A percentile compares a stretch with the other conserved stretches of the same genome.
phyloP scores from a whole-genome alignment of 2,888 invertebrate genomes.

The Leucania comma region DNA sequence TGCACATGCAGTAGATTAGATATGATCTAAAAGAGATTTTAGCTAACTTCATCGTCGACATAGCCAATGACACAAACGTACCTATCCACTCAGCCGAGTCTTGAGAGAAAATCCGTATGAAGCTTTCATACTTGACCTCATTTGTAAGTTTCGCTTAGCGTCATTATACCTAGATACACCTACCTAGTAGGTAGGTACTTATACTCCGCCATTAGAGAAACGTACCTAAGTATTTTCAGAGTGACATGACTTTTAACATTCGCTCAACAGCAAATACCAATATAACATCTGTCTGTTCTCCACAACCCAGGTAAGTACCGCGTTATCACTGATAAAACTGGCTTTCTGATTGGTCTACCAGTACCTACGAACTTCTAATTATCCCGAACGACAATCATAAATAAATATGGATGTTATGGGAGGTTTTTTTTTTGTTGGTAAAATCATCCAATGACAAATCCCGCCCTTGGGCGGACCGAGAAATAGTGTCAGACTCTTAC shows the following conservation, averaged over 20 bases:
- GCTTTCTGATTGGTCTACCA: too few relatives aligned
- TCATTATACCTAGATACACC: slow-evolving; percentile 4
- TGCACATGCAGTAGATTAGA: background rate
- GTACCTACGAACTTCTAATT: too few relatives aligned
- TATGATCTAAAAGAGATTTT: too few relatives aligned
- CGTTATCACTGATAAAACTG: too few relatives aligned
- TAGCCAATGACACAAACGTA: slow-evolving; percentile 19
- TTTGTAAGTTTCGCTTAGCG: slow-evolving; percentile 38
- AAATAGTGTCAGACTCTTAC: too few relatives aligned
- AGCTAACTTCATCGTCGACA: background rate
- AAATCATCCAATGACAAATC: too few relatives aligned
- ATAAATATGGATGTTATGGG: too few relatives aligned
- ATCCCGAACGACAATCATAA: too few relatives aligned
- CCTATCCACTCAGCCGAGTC: slow-evolving; percentile 5
- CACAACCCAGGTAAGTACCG: background rate
- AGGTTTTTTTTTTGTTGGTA: too few relatives aligned
- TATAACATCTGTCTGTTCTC: too few relatives aligned
- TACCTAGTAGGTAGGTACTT: background rate
- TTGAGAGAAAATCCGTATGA: slow-evolving; percentile 45
- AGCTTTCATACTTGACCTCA: slow-evolving; percentile 58
- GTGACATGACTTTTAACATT: background rate
- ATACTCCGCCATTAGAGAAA: slow-evolving; percentile 27
- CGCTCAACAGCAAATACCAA: too few relatives aligned
- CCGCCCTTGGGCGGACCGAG: too few relatives aligned
- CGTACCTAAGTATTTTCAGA: background rate